phyloP scores from a whole-genome alignment of 2,797 vertebrate genomes.

The Sebastolobus altivelis region DNA sequence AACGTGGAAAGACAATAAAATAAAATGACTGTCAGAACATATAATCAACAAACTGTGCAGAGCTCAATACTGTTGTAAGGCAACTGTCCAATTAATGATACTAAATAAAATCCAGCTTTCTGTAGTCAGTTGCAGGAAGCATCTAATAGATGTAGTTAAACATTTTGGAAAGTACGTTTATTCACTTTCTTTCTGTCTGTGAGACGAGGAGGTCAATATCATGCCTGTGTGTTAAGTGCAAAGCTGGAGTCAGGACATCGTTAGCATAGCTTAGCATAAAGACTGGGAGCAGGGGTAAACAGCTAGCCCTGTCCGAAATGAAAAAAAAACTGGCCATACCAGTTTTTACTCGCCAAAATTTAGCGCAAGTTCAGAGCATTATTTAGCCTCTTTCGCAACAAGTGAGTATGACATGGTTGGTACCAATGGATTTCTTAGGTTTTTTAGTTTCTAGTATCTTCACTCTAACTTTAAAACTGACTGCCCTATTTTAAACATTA shows the following conservation, averaged over 20 bases:
- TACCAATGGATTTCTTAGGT: fast-evolving
- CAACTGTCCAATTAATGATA: not conserved
- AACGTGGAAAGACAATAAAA: not conserved
- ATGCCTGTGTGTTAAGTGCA: not conserved
- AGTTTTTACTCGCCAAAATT: no score
- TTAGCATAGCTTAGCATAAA: not conserved
- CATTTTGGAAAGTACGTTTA: not conserved
- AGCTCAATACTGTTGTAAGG: not conserved
- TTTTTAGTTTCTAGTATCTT: not conserved
- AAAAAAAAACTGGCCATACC: no score
- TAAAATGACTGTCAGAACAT: not conserved
- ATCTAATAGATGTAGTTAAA: not conserved
- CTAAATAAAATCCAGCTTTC: not conserved
- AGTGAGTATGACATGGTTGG: no score
- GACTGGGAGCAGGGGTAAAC: not conserved
- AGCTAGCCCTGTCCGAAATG: not conserved
- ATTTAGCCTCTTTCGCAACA: fast-evolving
- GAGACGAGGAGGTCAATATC: no score
- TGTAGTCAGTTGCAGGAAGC: not conserved
- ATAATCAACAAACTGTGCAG: not conserved
- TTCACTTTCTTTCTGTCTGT: not conserved
- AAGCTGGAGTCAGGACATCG: not conserved
- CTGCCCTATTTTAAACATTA: no score
- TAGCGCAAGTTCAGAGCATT: fast-evolving
- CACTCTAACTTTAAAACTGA: no score